Percentiles rank a stretch among this genome's conserved stretches.
These are phyloP conservation scores for Idaea straminata DNA, from an alignment of 2,888 invertebrate genomes.

Conservation along the genomic window DNA sequence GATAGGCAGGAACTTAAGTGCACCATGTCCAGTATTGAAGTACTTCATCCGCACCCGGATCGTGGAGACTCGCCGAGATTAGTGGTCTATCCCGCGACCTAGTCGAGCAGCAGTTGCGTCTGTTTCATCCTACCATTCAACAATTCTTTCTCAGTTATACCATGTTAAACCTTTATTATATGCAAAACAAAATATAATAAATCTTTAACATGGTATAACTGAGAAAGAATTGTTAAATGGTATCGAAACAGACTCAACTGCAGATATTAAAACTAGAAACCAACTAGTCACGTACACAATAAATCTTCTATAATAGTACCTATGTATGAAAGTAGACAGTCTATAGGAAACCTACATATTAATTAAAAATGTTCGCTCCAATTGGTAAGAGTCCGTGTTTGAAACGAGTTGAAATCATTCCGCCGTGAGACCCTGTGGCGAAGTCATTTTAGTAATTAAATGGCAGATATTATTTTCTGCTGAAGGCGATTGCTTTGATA, in stretches of 20 bases:
- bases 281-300: no score
- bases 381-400: conserved; percentile 17
- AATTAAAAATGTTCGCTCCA: conserved; percentile 41
- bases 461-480: neutral
- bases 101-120: no score
- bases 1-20: no score
- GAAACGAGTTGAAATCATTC: neutral
- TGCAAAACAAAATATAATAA: no score
- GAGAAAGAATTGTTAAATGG: no score
- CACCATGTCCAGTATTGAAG: neutral
- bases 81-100: neutral
- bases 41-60: neutral
- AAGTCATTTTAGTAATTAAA: neutral
- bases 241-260: no score
- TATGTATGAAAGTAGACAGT: neutral
- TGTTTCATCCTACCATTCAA: neutral
- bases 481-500: neutral
- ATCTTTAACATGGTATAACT: no score
- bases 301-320: neutral
- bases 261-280: no score
- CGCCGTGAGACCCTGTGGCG: conserved; percentile 1
- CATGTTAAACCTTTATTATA: no score
- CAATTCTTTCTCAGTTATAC: neutral
- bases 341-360: conserved; percentile 14
- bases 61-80: neutral